A percentile compares a stretch with the other conserved stretches of the same genome.
Evolutionary conservation across 2,113 vertebrate genomes (phyloP).

Genomic region (Rattus rattus): DNA sequence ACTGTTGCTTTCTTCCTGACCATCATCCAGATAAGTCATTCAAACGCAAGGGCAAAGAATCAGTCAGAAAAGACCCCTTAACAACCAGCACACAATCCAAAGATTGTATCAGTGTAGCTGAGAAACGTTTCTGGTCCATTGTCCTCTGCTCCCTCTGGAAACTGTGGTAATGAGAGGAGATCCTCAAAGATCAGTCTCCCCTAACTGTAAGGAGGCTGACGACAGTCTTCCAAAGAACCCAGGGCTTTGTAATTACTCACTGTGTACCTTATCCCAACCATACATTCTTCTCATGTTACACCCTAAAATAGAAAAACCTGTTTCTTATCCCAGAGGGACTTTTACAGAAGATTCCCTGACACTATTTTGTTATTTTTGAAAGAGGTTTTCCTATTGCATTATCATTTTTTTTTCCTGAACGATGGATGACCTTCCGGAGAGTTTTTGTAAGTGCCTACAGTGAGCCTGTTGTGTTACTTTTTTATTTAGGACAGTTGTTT

Average conservation of each 20-base stretch:
- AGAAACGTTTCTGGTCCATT: background rate
- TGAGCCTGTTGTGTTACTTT: conserved; percentile 36
- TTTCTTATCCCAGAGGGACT: conserved; percentile 18
- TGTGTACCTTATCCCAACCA: background rate
- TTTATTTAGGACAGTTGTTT: conserved; percentile 75
- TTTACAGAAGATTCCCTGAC: conserved; percentile 49
- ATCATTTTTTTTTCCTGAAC: conserved; percentile 43
- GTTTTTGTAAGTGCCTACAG: conserved; percentile 60
- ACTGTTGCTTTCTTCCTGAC: background rate
- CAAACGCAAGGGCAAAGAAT: background rate
- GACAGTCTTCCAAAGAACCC: background rate
- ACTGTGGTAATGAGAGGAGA: background rate
- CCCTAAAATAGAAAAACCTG: background rate
- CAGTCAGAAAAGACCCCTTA: background rate
- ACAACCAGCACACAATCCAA: background rate
- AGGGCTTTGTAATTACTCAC: background rate
- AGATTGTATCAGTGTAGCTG: background rate
- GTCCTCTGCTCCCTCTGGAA: background rate
- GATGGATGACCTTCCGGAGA: conserved; percentile 57
- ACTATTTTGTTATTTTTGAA: conserved; percentile 64
- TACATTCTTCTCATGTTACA: background rate
- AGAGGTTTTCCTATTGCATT: conserved; percentile 40
- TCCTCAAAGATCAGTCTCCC: background rate
- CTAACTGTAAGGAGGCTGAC: background rate
- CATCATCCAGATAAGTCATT: background rate